A percentile compares a stretch with the other conserved stretches of the same genome.
Conservation (phyloP, 2,113 vertebrate genomes). For the Choloepus hoffmanni region DNA sequence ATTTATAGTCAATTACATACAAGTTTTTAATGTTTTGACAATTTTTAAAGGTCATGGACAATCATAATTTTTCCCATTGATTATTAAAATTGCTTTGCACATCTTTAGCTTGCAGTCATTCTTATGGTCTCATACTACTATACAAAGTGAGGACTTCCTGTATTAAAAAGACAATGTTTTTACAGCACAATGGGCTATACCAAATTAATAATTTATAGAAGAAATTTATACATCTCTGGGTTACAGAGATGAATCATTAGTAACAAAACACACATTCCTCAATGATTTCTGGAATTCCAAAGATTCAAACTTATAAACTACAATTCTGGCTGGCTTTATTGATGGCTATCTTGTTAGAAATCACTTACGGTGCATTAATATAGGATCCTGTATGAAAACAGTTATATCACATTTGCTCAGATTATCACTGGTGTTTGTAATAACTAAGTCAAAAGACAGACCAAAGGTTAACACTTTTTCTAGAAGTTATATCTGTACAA, state of each 20-base stretch:
- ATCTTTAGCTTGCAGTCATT: background rate
- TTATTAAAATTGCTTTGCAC: background rate
- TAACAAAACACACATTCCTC: background rate
- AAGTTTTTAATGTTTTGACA: background rate
- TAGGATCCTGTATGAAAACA: background rate
- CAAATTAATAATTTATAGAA: constrained; percentile 34
- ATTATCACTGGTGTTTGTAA: background rate
- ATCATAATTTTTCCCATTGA: background rate
- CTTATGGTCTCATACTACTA: background rate
- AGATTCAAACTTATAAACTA: background rate
- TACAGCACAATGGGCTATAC: background rate
- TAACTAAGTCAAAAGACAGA: background rate
- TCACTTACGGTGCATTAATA: constrained; percentile 22
- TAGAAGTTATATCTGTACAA: background rate
- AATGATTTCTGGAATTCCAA: constrained; percentile 48
- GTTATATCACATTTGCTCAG: background rate
- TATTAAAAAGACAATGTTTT: background rate
- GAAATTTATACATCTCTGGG: background rate
- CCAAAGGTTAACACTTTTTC: background rate
- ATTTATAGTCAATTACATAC: background rate
- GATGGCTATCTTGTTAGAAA: constrained; percentile 8
- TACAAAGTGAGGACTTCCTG: background rate
- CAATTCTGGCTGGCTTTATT: background rate
- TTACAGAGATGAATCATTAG: background rate
- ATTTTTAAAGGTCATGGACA: background rate